phyloP scores from a whole-genome alignment of 2,113 vertebrate species.

The Dinomys branickii region DNA sequence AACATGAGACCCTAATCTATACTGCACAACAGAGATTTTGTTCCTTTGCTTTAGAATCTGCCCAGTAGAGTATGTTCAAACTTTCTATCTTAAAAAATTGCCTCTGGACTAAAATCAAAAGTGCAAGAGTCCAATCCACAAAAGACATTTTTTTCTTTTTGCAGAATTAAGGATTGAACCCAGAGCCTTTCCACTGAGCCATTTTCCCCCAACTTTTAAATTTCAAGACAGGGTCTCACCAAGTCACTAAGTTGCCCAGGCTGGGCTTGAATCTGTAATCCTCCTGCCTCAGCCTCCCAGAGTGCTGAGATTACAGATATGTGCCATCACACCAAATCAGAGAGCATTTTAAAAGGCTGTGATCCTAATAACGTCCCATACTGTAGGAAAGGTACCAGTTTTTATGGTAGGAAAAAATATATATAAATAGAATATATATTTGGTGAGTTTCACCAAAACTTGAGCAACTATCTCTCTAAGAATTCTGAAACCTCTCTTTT shows the following conservation, averaged over 20 bases:
- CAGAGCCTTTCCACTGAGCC: background rate
- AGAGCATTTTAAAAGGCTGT: background rate
- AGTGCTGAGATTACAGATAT: background rate
- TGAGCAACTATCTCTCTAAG: background rate
- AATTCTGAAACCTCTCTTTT: background rate
- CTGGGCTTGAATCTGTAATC: background rate
- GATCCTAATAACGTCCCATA: background rate
- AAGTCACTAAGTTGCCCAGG: background rate
- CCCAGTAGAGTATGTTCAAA: background rate
- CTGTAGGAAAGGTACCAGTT: background rate
- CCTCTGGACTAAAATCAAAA: background rate
- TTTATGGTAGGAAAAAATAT: background rate
- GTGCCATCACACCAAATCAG: background rate
- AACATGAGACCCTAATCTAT: background rate
- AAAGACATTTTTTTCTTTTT: background rate
- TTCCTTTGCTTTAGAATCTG: conserved; percentile 21
- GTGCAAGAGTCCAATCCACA: background rate
- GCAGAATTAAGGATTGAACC: background rate
- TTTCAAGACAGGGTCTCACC: background rate
- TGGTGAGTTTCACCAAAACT: background rate
- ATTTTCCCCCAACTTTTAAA: background rate
- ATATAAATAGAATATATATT: background rate
- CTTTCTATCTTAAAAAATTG: background rate
- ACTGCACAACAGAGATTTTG: background rate
- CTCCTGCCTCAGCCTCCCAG: background rate